A percentile compares a stretch with the other conserved stretches of the same genome.
Evolutionary conservation across 2,797 vertebrate genomes (phyloP).

Genomic region (Lateolabrax maculatus): DNA sequence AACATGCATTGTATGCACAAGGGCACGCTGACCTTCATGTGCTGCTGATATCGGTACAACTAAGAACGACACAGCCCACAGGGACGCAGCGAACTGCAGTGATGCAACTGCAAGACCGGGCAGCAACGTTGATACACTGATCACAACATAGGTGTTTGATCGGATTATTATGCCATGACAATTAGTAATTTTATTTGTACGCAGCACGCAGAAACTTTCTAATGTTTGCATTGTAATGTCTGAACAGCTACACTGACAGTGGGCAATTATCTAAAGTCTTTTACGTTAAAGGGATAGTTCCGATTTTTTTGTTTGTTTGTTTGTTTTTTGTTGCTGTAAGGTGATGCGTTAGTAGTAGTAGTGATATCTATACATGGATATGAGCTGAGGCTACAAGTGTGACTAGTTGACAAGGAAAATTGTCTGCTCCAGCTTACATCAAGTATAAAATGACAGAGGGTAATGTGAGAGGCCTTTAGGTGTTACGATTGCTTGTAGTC

Average conservation of each 20-base stretch:
- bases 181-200: not conserved
- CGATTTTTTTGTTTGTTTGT: not conserved
- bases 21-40: conserved; percentile 84
- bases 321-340: not conserved
- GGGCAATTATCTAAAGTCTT: not conserved
- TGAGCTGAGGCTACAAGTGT: not conserved
- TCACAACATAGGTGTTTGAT: conserved; percentile 14
- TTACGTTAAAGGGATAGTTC: not conserved
- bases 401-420: no score
- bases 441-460: not conserved
- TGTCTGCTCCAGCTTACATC: not conserved
- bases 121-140: conserved; percentile 7
- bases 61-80: conserved; percentile 54
- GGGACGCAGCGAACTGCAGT: conserved; percentile 53
- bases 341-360: not conserved
- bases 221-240: not conserved
- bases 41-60: conserved; percentile 70
- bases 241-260: not conserved
- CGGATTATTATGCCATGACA: not conserved
- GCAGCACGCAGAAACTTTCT: not conserved
- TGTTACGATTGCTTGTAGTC: not conserved
- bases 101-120: conserved; percentile 45
- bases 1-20: conserved; percentile 82
- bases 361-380: not conserved
- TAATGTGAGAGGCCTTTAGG: not conserved